Evolutionary conservation across 1,140 invertebrate species (phyloP).

Genomic region (Drosophila cardini): DNA sequence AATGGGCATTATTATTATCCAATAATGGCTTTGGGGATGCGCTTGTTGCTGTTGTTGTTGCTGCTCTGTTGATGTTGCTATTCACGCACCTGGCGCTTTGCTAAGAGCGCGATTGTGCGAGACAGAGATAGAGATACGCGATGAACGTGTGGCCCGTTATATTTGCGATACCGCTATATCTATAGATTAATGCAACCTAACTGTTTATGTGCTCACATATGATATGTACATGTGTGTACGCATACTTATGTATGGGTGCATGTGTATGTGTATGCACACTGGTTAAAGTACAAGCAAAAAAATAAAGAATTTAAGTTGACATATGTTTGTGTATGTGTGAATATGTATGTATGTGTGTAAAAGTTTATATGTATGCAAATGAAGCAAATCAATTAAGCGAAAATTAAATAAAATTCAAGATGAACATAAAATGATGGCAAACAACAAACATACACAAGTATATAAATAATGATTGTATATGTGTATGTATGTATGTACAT

Average conservation of each 20-base stretch:
- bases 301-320: neutral
- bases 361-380: constrained; percentile 14
- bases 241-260: neutral
- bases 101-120: neutral
- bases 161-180: constrained; percentile 2
- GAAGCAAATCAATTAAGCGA: constrained; percentile 31
- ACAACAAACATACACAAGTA: constrained; percentile 40
- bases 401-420: constrained; percentile 41
- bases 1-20: constrained; percentile 43
- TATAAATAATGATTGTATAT: too few relatives aligned
- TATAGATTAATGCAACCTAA: constrained; percentile 9
- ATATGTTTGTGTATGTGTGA: constrained; percentile 5
- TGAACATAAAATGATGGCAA: constrained; percentile 10
- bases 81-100: constrained; percentile 37
- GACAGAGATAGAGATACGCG: neutral
- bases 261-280: neutral
- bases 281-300: neutral
- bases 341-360: too few relatives aligned
- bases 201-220: constrained; percentile 12
- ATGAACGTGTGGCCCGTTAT: constrained; percentile 1
- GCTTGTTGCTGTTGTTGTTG: constrained; percentile 15
- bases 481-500: neutral
- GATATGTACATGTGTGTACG: neutral
- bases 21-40: constrained; percentile 42
- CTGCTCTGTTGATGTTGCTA: constrained; percentile 6